Evolutionary conservation across 2,888 invertebrate genomes (phyloP), one percentile per base, ranked within the genome.

Genomic region (Seira musarum): DNA sequence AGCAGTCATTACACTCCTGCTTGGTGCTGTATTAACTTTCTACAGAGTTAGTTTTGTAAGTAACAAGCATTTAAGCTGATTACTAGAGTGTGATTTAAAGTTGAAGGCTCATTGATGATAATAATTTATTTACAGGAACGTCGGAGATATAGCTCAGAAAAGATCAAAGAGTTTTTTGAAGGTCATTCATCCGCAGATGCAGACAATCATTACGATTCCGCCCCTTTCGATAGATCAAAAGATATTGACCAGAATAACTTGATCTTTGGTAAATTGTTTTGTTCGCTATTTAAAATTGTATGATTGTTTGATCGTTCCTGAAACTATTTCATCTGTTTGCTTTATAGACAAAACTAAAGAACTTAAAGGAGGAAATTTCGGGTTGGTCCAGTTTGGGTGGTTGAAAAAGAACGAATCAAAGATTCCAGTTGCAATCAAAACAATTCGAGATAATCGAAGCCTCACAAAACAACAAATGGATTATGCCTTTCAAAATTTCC

Each of bases 351-450:
- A 8, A 40, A 13, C 6, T 40, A 35, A 63, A 49, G 49, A 61
- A 46, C 63, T 79, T 1, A 67, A 72, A 72, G 63, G 63, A 19
- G 79, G 79, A n/a, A 63, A 79, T 21, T 79, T 79, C 68, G 79
- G 79, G 13, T 49, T 67, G 25, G 79, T 79, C 13, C 30, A 67
- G 13, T 72, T 63, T 24, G 79, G 79, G 5, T 53, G n/a, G 8
- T 40, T 8, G 6, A 61, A n/a, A 1, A 21, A 63, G 8, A 67
- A 1, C 2, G 57, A 30, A 1, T n/a, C 64, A 1, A 10, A 15
- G 5, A 30, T 15, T 21, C 68, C 63, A 0, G 69, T 73, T 40
- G 80, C 73, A 0, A 80, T 80, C 1, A 80, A 80, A 25, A 49
- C 64, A 8, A 69, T 74, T n/a, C 73, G 69, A 25, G 64, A 73